These are phyloP conservation scores for Galeopterus variegatus DNA, from an alignment of 2,113 vertebrate genomes.

Conservation along the genomic window DNA sequence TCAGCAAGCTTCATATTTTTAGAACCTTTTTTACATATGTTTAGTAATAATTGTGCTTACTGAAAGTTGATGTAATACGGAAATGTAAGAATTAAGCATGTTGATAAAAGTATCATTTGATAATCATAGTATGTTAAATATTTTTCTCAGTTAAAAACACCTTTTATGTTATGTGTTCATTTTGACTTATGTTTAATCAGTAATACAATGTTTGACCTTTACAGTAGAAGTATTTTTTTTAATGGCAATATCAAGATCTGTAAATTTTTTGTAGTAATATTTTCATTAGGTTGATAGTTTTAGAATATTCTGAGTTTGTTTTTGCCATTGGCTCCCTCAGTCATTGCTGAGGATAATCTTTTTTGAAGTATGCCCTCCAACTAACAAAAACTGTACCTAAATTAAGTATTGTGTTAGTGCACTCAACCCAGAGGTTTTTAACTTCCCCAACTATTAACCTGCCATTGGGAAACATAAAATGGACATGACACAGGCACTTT, in stretches of 20 bases:
- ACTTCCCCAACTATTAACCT: background rate
- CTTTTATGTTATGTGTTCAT: background rate
- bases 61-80: background rate
- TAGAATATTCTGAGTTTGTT: constrained; percentile 40
- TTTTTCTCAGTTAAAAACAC: constrained; percentile 46
- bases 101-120: constrained; percentile 29
- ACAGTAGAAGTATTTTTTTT: constrained; percentile 1
- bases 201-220: constrained; percentile 39
- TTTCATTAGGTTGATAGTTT: constrained; percentile 55
- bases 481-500: background rate
- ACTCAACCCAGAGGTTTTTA: background rate
- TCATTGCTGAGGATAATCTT: background rate
- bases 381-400: background rate
- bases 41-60: constrained; percentile 30
- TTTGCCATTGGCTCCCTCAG: constrained; percentile 45
- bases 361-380: background rate
- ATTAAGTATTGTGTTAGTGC: background rate
- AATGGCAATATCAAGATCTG: background rate
- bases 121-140: constrained; percentile 25
- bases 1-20: constrained; percentile 37
- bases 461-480: background rate
- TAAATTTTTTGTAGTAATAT: background rate
- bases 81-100: constrained; percentile 42
- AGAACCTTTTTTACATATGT: background rate
- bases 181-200: background rate